Evolutionary conservation across 2,113 vertebrate species (phyloP), one percentile per base, ranked within the genome.

Genomic region (Sterna hirundo): DNA sequence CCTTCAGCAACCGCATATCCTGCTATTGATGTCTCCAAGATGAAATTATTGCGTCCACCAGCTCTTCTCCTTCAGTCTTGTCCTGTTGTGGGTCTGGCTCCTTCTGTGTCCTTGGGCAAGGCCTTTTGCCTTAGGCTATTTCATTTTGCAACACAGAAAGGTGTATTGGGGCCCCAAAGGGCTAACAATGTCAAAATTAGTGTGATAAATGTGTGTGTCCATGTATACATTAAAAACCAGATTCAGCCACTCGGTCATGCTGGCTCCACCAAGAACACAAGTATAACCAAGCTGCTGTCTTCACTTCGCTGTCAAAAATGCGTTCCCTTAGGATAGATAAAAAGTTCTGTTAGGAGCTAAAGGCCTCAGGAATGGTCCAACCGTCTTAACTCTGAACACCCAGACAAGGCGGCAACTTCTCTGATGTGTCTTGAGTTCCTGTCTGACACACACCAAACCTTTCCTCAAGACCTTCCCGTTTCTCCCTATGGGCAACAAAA

Each of bases 211-310:
- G 0, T 4, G 25, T 27, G 29, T 52, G 30, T 30, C 47, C 52
- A 6, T 0, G 1, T 21, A 20, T 13, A 34, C 34, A n/a, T 5
- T 3, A 58, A 32, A 26, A 25, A 26, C 6, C 46, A 61, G 54
- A 6, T 26, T 42, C n/a, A 46, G 32, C 12, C 44, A 21, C 34
- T 71, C 11, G 0, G 9, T 11, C n/a, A 18, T 3, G 11, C 6
- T 17, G 42, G 15, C 34, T 82, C 6, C 51, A 34, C 42, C 69
- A 40, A 27, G n/a, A 47, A 10, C 44, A 32, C 4, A 19, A 14
- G 4, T 7, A 12, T 0, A 51, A 29, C 27, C 2, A 2, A 20
- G 20, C 6, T 62, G 22, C 49, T 47, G 34, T 34, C 65, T 19
- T 18, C 60, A 30, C 15, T 36, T 57, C 29, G 23, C 42, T 52